A percentile compares a stretch with the other conserved stretches of the same genome.
Evolutionary conservation across 30 jellyfish, hydroid and myxozoan species (phyloP).

Genomic region (Pseudorhiza aurosa): DNA sequence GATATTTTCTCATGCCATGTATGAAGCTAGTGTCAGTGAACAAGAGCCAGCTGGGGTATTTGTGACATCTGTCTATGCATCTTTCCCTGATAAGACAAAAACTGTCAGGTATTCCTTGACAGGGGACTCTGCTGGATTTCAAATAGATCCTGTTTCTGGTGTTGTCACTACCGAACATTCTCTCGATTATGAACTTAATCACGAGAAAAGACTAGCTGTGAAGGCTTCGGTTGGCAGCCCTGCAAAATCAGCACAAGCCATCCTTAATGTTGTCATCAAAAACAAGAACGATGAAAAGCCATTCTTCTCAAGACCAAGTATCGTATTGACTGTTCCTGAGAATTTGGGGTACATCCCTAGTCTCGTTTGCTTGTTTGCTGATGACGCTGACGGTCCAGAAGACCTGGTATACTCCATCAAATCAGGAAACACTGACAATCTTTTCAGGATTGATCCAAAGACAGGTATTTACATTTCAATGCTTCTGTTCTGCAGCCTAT

Average conservation of each 20-base stretch:
- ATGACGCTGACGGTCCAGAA: constrained; percentile 85
- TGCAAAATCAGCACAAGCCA: constrained; percentile 46
- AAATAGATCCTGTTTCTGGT: constrained; percentile 72
- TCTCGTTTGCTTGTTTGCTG: constrained; percentile 88
- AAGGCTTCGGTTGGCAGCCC: constrained; percentile 68
- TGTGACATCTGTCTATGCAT: constrained; percentile 87
- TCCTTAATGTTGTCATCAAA: constrained; percentile 26
- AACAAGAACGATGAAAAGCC: constrained; percentile 89
- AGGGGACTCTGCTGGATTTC: constrained; percentile 66
- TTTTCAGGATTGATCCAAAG: constrained; percentile 72
- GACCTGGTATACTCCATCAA: constrained; percentile 70
- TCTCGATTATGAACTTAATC: constrained; percentile 72
- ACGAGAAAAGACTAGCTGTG: constrained; percentile 55
- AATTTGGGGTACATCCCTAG: constrained; percentile 90
- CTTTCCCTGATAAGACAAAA: constrained; percentile 68
- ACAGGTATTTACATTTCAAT: constrained; percentile 71
- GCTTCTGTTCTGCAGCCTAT: too few relatives aligned
- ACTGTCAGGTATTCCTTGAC: constrained; percentile 40
- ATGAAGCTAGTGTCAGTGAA: constrained; percentile 70
- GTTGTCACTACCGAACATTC: constrained; percentile 71
- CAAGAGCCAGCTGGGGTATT: constrained; percentile 66
- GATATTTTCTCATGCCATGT: constrained; percentile 79
- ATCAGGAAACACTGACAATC: constrained; percentile 80
- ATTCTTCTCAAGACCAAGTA: constrained; percentile 64
- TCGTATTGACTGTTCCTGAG: constrained; percentile 72